Base-by-base conservation (phyloP, 1,140 invertebrate genomes). In the Euschistus heros region DNA sequence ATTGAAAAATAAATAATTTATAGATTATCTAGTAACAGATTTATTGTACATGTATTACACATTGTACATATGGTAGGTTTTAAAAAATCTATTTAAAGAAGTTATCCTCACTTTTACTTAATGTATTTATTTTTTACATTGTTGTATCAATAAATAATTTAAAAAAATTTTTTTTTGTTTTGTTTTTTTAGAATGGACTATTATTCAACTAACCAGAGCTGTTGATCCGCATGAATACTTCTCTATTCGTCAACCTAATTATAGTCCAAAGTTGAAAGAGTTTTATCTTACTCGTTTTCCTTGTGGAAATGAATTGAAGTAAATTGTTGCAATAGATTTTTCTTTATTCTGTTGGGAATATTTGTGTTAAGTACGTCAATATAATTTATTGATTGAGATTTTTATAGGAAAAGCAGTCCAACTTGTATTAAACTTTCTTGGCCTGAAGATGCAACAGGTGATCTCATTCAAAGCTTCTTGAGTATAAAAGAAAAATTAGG, bases 121-220 rank as follows among this genome's bases (percentile, higher is more conserved):
- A 10, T 26, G 2, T n/a, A 1, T 17, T 22, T 54, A 54, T 17
- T 18, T 4, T 52, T 52, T 52, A n/a, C n/a, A n/a, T n/a, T n/a
- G n/a, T n/a, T n/a, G n/a, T n/a, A n/a, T n/a, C n/a, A n/a, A n/a
- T 20, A 54, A 15, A 8, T 54, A 54, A 8, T 17, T 22, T 17
- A 8, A 54, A 1, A 54, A 54, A 54, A 22, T 26, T 26, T 4
- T 27, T 14, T 26, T 7, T 59, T 24, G 1, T 59, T 22, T 24
- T 59, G 4, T n/a, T 59, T n/a, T 59, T 59, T 27, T 17, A 59
- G 55, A 59, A 59, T 59, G 55, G 55, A 59, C 55, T 27, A 17
- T 59, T 26, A 59, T 59, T n/a, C 55, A 59, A 27, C 27, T 59
- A 10, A 59, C 55, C n/a, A 26, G 55, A 27, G 26, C n/a, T 22